phyloP scores from a whole-genome alignment of 2,113 vertebrate species.

The Peromyscus polionotus region DNA sequence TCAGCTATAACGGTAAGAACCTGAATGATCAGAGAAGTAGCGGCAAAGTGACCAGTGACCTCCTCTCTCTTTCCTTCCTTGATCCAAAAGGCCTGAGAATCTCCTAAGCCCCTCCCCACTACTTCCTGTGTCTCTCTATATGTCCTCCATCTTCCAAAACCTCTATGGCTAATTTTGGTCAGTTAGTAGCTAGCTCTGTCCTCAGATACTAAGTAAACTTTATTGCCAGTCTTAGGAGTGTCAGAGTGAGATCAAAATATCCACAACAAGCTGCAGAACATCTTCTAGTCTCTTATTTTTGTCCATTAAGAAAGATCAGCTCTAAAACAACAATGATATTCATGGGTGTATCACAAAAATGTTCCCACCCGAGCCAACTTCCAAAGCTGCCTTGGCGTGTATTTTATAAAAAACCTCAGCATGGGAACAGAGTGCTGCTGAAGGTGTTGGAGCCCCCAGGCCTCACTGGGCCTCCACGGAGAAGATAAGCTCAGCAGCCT shows the following conservation, averaged over 20 bases:
- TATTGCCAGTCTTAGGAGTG: not conserved
- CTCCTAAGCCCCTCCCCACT: too few relatives aligned
- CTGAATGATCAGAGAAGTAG: too few relatives aligned
- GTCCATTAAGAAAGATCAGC: not conserved
- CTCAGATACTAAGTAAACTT: not conserved
- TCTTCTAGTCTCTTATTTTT: not conserved
- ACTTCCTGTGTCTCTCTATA: too few relatives aligned
- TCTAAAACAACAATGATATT: not conserved
- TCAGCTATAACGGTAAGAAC: not conserved
- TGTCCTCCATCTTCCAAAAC: not conserved
- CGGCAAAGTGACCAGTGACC: not conserved
- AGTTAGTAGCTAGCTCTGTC: not conserved
- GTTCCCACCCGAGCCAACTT: not conserved
- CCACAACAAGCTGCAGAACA: not conserved
- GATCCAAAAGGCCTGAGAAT: too few relatives aligned
- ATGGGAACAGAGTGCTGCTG: not conserved
- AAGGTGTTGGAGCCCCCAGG: not conserved
- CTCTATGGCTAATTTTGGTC: not conserved
- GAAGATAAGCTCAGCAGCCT: too few relatives aligned
- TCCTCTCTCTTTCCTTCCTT: not conserved
- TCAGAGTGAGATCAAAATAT: not conserved
- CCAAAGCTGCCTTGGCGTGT: not conserved
- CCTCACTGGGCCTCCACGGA: not conserved
- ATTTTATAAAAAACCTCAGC: not conserved
- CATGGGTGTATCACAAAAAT: not conserved